Conservation (phyloP, 2,888 invertebrate species). For the Brenthis ino region DNA sequence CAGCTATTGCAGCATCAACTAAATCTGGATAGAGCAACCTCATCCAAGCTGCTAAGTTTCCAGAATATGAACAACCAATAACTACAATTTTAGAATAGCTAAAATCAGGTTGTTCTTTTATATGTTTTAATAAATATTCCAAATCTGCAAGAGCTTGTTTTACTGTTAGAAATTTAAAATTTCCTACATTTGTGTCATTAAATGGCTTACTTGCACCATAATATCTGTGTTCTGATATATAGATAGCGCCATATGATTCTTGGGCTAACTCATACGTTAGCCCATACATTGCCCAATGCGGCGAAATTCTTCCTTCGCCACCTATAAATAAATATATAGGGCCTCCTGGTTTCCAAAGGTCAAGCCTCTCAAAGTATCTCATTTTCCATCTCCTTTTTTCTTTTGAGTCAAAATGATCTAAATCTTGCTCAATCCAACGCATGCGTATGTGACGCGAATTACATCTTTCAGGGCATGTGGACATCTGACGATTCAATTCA, state of each 20-base stretch:
- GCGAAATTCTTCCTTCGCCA: slow-evolving; percentile 60
- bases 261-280: slow-evolving; percentile 63
- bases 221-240: slow-evolving; percentile 67
- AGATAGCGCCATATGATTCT: slow-evolving; percentile 71
- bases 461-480: too few species aligned
- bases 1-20: slow-evolving; percentile 67
- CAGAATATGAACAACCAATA: slow-evolving; percentile 71
- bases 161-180: slow-evolving; percentile 61
- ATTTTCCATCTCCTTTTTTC: slow-evolving; percentile 63
- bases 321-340: slow-evolving; percentile 66
- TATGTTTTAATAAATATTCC: slow-evolving; percentile 52
- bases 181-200: slow-evolving; percentile 50
- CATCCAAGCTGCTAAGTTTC: slow-evolving; percentile 74
- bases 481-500: too few species aligned
- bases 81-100: slow-evolving; percentile 63
- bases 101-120: slow-evolving; percentile 53
- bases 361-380: slow-evolving; percentile 64
- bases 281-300: slow-evolving; percentile 58
- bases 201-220: slow-evolving; percentile 70
- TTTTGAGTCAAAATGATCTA: slow-evolving; percentile 63
- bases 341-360: slow-evolving; percentile 57
- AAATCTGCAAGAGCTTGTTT: slow-evolving; percentile 69
- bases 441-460: too few species aligned
- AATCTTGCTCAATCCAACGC: slow-evolving; percentile 61
- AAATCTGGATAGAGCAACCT: slow-evolving; percentile 63